These are phyloP conservation scores for Cheilosia scutellata DNA, from an alignment of 2,888 invertebrate species.

Conservation along the genomic window DNA sequence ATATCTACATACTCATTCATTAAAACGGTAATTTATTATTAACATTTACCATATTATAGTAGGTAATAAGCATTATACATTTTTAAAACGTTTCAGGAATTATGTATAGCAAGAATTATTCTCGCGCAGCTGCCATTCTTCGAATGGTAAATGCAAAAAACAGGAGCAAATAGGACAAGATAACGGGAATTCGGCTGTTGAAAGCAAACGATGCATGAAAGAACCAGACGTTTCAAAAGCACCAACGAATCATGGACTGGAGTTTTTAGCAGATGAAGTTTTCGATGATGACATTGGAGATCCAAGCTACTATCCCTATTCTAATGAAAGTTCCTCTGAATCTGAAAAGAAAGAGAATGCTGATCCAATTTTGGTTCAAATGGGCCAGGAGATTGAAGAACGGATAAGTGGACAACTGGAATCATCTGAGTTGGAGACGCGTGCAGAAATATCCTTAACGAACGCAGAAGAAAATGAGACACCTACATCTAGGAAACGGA, in stretches of 20 bases:
- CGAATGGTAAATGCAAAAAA: constrained; percentile 26
- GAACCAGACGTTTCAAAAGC: constrained; percentile 8
- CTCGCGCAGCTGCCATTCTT: constrained; percentile 12
- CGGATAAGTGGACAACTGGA: constrained; percentile 9
- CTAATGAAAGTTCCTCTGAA: constrained; percentile 20
- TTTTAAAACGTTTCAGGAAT: constrained; percentile 3
- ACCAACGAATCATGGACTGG: background rate
- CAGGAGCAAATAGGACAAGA: constrained; percentile 2
- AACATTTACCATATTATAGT: too few relatives aligned
- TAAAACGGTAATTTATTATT: too few relatives aligned
- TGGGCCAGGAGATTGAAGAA: constrained; percentile 27
- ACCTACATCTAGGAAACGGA: constrained; percentile 15
- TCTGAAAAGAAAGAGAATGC: constrained; percentile 22
- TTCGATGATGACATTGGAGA: constrained; percentile 20
- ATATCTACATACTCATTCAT: too few relatives aligned
- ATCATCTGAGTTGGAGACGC: background rate
- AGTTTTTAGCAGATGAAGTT: constrained; percentile 19
- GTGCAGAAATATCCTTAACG: background rate
- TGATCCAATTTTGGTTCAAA: background rate
- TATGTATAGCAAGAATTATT: constrained; percentile 19
- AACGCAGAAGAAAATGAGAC: constrained; percentile 5
- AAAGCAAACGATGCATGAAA: constrained; percentile 3
- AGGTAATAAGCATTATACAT: background rate
- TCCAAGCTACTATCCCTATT: constrained; percentile 10
- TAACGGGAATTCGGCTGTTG: constrained; percentile 1